These are phyloP conservation scores for Liodrosophila aerea DNA, from an alignment of 2,888 invertebrate genomes.

Conservation along the genomic window DNA sequence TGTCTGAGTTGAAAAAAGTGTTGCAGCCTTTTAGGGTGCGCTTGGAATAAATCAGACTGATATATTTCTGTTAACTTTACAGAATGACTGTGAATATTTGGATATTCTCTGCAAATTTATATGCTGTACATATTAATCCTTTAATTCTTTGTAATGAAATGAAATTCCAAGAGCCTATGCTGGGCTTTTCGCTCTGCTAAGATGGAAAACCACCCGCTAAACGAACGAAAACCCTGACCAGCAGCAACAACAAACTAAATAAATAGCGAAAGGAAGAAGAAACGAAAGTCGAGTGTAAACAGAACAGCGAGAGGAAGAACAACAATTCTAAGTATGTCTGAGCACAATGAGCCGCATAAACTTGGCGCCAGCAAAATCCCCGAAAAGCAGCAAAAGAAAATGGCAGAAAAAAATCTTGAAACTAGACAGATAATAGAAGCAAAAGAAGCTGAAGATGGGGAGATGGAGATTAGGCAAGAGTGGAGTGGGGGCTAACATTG, in stretches of 20 bases:
- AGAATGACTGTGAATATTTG: too few species aligned
- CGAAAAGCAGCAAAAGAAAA: background rate
- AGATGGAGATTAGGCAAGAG: background rate
- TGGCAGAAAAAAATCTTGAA: background rate
- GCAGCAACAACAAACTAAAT: slow-evolving; percentile 42
- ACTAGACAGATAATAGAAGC: background rate
- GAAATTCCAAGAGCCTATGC: background rate
- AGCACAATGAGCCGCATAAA: slow-evolving; percentile 54
- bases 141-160: slow-evolving; percentile 2
- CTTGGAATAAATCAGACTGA: too few species aligned
- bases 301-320: background rate
- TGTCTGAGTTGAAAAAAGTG: too few species aligned
- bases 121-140: slow-evolving; percentile 7
- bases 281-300: background rate
- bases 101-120: too few species aligned
- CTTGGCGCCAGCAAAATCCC: slow-evolving; percentile 66
- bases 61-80: too few species aligned
- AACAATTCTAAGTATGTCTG: slow-evolving; percentile 28
- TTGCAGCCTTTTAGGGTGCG: too few species aligned
- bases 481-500: background rate
- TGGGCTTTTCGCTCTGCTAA: background rate
- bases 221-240: slow-evolving; percentile 55
- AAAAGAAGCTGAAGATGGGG: background rate
- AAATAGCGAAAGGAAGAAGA: slow-evolving; percentile 1
- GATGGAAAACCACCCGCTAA: slow-evolving; percentile 14